These are phyloP conservation scores for Caenorhabditis drosophilae DNA, from an alignment of 2,888 invertebrate species.

Conservation along the genomic window DNA sequence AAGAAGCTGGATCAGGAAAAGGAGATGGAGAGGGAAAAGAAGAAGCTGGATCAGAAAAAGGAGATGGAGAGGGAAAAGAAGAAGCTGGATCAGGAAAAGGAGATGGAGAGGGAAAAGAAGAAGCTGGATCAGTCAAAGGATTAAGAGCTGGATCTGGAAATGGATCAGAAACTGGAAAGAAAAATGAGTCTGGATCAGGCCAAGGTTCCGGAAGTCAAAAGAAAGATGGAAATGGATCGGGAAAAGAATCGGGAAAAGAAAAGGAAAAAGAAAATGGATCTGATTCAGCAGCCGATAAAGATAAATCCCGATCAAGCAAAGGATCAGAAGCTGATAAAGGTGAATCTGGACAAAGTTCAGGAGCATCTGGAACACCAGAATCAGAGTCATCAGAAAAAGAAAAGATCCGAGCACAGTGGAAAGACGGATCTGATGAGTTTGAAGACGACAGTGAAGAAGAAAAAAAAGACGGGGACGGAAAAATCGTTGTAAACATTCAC, in stretches of 20 bases:
- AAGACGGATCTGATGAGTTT: constrained; percentile 2
- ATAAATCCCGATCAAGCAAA: too few relatives aligned
- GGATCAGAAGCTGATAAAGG: neutral
- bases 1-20: neutral
- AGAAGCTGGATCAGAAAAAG: constrained; percentile 2
- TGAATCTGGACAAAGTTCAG: neutral
- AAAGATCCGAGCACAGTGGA: neutral
- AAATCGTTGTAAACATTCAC: neutral
- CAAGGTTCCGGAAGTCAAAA: neutral
- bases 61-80: neutral
- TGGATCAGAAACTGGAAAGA: neutral
- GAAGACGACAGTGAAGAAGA: constrained; percentile 4
- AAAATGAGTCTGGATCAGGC: constrained; percentile 7
- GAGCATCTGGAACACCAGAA: neutral
- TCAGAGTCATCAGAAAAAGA: neutral
- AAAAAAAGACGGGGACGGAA: constrained; percentile 3
- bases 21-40: neutral
- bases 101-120: constrained; percentile 7
- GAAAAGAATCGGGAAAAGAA: constrained; percentile 1
- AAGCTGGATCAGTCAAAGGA: constrained; percentile 9
- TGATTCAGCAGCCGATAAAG: neutral
- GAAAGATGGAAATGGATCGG: neutral
- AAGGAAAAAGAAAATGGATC: neutral
- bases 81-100: constrained; percentile 12
- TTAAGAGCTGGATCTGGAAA: too few relatives aligned